Base-by-base conservation (phyloP, 2,888 invertebrate species). In the Macaria notata region DNA sequence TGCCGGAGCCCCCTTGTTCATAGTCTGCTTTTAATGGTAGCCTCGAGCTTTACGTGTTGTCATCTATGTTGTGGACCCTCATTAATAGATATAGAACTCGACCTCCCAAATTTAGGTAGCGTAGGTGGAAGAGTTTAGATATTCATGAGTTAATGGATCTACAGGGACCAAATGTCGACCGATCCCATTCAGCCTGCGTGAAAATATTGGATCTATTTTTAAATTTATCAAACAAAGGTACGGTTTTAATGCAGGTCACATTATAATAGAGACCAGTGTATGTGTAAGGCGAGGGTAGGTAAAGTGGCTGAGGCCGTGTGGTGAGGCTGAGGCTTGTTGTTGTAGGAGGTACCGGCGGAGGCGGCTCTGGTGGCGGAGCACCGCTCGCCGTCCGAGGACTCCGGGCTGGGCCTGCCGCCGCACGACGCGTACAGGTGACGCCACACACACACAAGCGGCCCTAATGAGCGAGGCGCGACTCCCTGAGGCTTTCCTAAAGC, bases 301-400 rank as follows among this genome's bases (percentile, higher is more conserved):
- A 36, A 38, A 52, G 48, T 45, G 46, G 46, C 6, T 29, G 69
- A 72, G 75, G 72, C 66, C 68, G 62, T 68, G 68, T 81, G 86
- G 84, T 89, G 83, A 87, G 87, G 86, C 80, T 86, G 79, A 90
- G 92, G 92, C 92, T 91, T 86, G 88, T 89, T 92, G 91, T 88
- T 88, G 84, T 92, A 90, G 85, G 91, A 92, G 86, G 92, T 84
- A 83, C 87, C 88, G 78, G 86, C 84, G 79, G 89, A 86, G 84
- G 92, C 82, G 84, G 88, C 90, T 83, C 94, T 92, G 90, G 93
- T 79, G 86, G 94, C 94, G 83, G 94, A 94, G 83, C 94, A 94
- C 91, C 94, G 95, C 84, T 96, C 97, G 80, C 97, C 97, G 73
- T 97, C 97, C 86, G 98, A 98, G 92, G 98, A 98, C 94, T 97